Evolutionary conservation across 2,797 vertebrate species (phyloP), one percentile per base, ranked within the genome.

Genomic region (Apogon talboti): DNA sequence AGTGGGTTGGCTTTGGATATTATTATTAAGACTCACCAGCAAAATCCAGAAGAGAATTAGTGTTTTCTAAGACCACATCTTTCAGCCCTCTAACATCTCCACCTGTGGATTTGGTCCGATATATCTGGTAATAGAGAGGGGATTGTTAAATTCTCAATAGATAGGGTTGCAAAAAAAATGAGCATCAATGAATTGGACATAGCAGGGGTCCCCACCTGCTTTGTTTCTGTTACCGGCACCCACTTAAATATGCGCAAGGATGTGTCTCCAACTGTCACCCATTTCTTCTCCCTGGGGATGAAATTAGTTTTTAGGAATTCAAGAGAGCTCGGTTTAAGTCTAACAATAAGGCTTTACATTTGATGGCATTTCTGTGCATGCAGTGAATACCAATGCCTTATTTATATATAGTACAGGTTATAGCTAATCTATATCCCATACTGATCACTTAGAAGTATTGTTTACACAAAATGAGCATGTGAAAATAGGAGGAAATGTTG

Each of bases 201-300:
- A 38, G 28, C 53, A 67, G 18, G 58, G 14, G 47, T 78, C 71
- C 90, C 74, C 88, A 99, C 97, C 95, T 98, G 96, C 90, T 97
- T 98, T 78, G 95, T 96, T 84, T 98, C 97, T 40, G 96, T 94
- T 61, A 98, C 96, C 52, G 98, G 98, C 63, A 99, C 98, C 98
- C 98, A 98, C 85, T 99, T 98, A 92, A 97, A 99, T 92, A 99
- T 98, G 79, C 96, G 93, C 78, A 99, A 91, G 15, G 98, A 99
- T 0, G 98, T 99, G 87, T 99, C 98, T 7, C 98, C 98, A 37
- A 99, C 97, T 11, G 98, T 98, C 82, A 98, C 97, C 98, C 98
- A 99, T 83, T 99, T 98, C 91, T 99, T 99, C 93, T 98, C 98
- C 98, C 97, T 99, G 85, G 16, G 52, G 74, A 84, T 61, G 14